These are phyloP conservation scores for Bucco capensis DNA, from an alignment of 2,113 vertebrate species.

Conservation along the genomic window DNA sequence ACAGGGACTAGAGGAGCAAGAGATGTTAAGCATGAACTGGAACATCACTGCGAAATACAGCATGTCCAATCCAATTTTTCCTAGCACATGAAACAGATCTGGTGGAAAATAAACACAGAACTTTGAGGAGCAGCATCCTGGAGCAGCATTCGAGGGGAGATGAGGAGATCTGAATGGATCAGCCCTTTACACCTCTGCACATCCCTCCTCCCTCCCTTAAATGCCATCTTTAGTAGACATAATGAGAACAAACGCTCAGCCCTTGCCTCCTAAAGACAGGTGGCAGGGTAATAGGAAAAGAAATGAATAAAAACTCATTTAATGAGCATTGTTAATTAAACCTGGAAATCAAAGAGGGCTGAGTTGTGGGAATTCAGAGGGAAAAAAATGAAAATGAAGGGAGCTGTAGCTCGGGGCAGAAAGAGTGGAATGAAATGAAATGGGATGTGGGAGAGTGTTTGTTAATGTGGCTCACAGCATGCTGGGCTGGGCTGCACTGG, in stretches of 20 bases:
- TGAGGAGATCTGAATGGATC: not conserved
- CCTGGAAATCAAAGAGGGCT: slow-evolving; percentile 75
- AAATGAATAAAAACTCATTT: slow-evolving; percentile 74
- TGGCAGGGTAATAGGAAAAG: slow-evolving; percentile 73
- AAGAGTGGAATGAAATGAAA: slow-evolving; percentile 71
- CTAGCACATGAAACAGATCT: slow-evolving; percentile 47
- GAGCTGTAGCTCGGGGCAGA: slow-evolving; percentile 67
- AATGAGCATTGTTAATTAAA: slow-evolving; percentile 80
- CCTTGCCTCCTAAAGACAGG: slow-evolving; percentile 67
- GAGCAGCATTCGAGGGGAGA: not conserved
- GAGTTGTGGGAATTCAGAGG: slow-evolving; percentile 73
- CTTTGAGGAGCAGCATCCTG: not conserved
- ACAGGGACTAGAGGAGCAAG: not conserved
- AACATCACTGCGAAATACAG: slow-evolving; percentile 59
- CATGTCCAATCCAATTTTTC: slow-evolving; percentile 64
- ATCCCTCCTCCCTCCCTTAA: slow-evolving; percentile 38
- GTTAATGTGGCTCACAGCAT: slow-evolving; percentile 55
- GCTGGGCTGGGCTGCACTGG: not conserved
- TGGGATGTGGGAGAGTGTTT: slow-evolving; percentile 52
- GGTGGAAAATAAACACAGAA: slow-evolving; percentile 49
- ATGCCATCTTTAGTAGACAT: slow-evolving; percentile 62
- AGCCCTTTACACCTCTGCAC: not conserved
- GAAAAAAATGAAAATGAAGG: slow-evolving; percentile 75
- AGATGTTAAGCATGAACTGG: slow-evolving; percentile 39
- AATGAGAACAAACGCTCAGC: slow-evolving; percentile 70